A percentile compares a stretch with the other conserved stretches of the same genome.
These are phyloP conservation scores for Gracilinanus agilis DNA, from an alignment of 2,113 vertebrate genomes.

Conservation along the genomic window DNA sequence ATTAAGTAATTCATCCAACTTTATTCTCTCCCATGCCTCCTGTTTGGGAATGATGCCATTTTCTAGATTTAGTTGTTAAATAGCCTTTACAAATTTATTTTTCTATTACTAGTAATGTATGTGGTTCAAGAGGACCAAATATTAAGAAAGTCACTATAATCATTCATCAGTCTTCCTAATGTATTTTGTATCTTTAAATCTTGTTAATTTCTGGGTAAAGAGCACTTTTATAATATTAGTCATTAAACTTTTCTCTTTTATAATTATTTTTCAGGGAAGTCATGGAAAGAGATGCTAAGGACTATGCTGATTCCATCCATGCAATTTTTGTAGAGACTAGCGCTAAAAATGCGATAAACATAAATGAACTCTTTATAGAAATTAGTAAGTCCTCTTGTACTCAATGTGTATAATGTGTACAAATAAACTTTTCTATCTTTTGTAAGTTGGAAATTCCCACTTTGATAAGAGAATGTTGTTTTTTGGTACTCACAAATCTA, in stretches of 20 bases:
- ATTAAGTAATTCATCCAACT: not conserved
- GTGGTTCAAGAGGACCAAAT: rapidly evolving
- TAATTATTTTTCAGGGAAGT: conserved; percentile 91
- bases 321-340: conserved; percentile 99
- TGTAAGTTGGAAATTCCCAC: conserved; percentile 18
- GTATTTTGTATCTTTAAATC: not conserved
- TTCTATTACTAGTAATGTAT: rapidly evolving
- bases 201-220: not conserved
- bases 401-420: conserved; percentile 43
- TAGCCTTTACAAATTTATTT: not conserved
- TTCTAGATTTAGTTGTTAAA: not conserved
- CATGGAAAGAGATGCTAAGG: conserved; percentile 97
- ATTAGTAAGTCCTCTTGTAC: conserved; percentile 93
- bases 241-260: conserved; percentile 49
- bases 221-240: not conserved
- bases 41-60: too few species aligned
- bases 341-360: conserved; percentile 99
- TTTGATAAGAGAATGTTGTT: not conserved
- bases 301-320: conserved; percentile 98
- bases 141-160: not conserved
- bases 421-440: not conserved
- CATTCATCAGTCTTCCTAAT: not conserved
- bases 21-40: not conserved
- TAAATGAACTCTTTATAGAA: conserved; percentile 99
- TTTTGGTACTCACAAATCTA: not conserved